Base-by-base conservation (phyloP, 2,797 vertebrate genomes). In the Cuculus canorus region DNA sequence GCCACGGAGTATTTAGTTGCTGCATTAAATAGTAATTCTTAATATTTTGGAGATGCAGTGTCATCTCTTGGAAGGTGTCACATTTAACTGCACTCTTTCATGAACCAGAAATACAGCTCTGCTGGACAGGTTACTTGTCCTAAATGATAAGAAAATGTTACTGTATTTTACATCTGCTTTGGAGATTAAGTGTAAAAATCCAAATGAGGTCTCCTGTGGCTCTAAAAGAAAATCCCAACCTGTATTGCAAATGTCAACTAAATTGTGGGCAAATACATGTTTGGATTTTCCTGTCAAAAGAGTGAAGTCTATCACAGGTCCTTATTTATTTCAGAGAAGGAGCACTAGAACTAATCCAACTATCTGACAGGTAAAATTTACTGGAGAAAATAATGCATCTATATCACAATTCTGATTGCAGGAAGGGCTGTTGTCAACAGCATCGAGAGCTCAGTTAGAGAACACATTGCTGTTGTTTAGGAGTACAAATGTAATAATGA, bases 201-300 rank as follows among this genome's bases (percentile, higher is more conserved):
- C 25, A 65, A 76, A 48, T 70, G 73, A 47, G 47, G 39, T 70
- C 22, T 27, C 82, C 54, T 59, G 76, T 17, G 66, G 69, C 77
- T 96, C 77, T 95, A 60, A 92, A 88, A 91, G 79, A 52, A 94
- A 89, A 87, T 81, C 95, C 90, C 61, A 72, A 89, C 63, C 81
- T 59, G 41, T 59, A 77, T 68, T 73, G 93, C 52, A 84, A 93
- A 94, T 53, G 87, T 92, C 94, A 93, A 37, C 92, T 82, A 80
- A 91, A 92, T 23, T 81, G 94, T 89, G 95, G 92, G 69, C 66
- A 81, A 96, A 63, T 84, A 80, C 63, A 43, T 33, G 82, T 72
- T 37, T 91, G 79, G 93, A 48, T 93, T 97, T 90, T 94, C 90
- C 94, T 92, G 88, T 82, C 89, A 82, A 30, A 43, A 37, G 79